Evolutionary conservation across 1,140 invertebrate species (phyloP).

Genomic region (Atta texana): DNA sequence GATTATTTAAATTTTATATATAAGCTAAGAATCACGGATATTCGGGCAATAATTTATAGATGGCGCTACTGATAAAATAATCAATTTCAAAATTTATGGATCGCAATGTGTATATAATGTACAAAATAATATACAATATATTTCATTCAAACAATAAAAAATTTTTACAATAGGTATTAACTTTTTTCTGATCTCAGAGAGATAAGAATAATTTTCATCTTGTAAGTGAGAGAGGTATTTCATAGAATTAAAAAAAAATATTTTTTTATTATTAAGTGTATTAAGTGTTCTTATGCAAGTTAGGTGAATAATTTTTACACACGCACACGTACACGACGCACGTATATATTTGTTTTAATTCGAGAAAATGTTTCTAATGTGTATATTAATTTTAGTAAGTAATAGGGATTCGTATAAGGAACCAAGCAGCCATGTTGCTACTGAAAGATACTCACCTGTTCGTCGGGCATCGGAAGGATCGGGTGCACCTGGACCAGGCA

Average conservation of each 20-base stretch:
- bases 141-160: not conserved
- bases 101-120: too few species aligned
- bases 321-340: not conserved
- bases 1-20: too few species aligned
- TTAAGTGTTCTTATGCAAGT: not conserved
- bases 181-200: not conserved
- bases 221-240: not conserved
- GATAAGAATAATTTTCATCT: not conserved
- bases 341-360: not conserved
- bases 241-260: conserved; percentile 6
- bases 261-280: conserved; percentile 15
- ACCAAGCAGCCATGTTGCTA: conserved; percentile 84
- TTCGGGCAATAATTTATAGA: too few species aligned
- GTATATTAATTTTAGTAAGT: conserved; percentile 74
- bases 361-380: conserved; percentile 41
- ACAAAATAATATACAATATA: too few species aligned
- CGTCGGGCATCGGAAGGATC: conserved; percentile 94
- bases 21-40: too few species aligned
- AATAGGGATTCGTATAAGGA: conserved; percentile 85
- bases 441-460: conserved; percentile 95
- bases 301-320: not conserved
- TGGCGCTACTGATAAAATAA: too few species aligned
- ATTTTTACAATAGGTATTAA: not conserved
- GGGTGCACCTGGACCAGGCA: conserved; percentile 87
- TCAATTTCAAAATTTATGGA: too few species aligned